Base-by-base conservation (phyloP, 2,797 vertebrate genomes). In the Acrossocheilus wenchowensis region DNA sequence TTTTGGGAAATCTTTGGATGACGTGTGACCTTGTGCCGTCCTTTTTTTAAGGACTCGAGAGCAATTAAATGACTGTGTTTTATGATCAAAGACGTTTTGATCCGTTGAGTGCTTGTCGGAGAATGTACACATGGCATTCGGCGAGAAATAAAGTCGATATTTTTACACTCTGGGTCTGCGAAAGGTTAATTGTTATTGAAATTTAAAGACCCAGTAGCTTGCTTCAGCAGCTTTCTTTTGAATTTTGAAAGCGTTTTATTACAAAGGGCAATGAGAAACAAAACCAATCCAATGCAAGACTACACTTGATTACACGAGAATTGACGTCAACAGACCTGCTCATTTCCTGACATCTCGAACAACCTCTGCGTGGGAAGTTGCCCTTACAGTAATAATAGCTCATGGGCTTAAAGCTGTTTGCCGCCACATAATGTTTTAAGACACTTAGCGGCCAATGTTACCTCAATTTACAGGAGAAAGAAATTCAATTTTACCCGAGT, bases 171-270 rank as follows among this genome's bases (percentile, higher is more conserved):
- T 6, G 26, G 77, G 52, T 73, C 41, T 50, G 43, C 7, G 6
- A 81, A 86, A 81, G 54, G 84, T 85, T 79, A 85, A 73, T 81
- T 86, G 54, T 64, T 81, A 74, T 43, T 81, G 57, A 75, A 66
- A 41, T 81, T 64, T 43, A n/a, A 36, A 79, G 19, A 57, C 11
- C 66, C 60, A 4, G 45, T 23, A 17, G 45, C 50, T 78, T n/a
- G 39, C 48, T 45, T 85, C 30, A 10, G 6, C 45, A 21, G 14
- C 17, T 85, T 36, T 30, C 17, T 78, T 50, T 71, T 45, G n/a
- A 36, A 26, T 48, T 69, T 45, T 11, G 30, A 14, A 50, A 30
- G 23, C 2, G 11, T 39, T 62, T 66, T 73, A 19, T 73, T 74
- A 48, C 69, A 71, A 74, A 81, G 43, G 39, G 43, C 50, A 60